Evolutionary conservation across 2,113 vertebrate genomes (phyloP).

Genomic region (Anarhynchus alexandrinus): DNA sequence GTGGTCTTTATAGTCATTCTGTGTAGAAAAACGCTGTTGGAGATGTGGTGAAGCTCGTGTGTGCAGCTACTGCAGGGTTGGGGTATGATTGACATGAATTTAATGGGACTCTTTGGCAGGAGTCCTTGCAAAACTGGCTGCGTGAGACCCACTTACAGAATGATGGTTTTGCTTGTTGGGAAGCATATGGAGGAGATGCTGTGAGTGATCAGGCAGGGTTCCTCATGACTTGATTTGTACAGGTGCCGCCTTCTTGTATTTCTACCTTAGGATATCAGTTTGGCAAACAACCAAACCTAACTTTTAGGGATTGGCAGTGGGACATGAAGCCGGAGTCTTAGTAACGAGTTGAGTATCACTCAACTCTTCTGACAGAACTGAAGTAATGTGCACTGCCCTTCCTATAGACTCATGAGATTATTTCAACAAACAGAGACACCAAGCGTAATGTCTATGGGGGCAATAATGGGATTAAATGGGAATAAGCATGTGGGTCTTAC

Average conservation of each 20-base stretch:
- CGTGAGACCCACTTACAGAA: rapidly evolving
- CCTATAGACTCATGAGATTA: background rate
- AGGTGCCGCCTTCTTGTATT: background rate
- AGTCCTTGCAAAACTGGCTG: background rate
- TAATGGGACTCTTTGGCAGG: background rate
- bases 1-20: background rate
- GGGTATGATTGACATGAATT: background rate
- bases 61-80: background rate
- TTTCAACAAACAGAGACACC: background rate
- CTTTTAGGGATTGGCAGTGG: background rate
- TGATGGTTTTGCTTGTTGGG: background rate
- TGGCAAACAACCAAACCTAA: background rate
- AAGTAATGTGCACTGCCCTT: too few relatives aligned
- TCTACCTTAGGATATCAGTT: background rate
- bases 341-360: background rate
- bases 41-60: background rate
- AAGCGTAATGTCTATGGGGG: background rate
- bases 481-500: background rate
- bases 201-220: background rate
- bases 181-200: background rate
- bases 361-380: background rate
- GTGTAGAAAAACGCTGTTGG: background rate
- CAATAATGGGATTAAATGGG: background rate
- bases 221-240: background rate
- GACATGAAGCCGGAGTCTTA: background rate